Percentiles rank a stretch among this genome's conserved stretches.
Conservation (phyloP, 92 coral and sea anemone species). For the Ricordea florida region DNA sequence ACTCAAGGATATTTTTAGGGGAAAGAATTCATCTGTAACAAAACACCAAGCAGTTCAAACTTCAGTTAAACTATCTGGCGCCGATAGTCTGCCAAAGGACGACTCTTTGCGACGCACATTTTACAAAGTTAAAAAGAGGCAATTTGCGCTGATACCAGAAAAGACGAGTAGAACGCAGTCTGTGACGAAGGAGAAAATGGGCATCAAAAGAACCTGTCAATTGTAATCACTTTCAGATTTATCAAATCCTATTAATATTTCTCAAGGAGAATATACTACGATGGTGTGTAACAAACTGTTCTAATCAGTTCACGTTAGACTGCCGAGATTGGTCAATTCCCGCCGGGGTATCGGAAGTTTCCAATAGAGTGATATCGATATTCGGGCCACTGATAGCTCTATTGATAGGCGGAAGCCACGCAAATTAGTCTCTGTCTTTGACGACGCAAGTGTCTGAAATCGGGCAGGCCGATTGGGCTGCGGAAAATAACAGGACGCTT, state of each 20-base stretch:
- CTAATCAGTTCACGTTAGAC: no score
- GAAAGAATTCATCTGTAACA: conserved; percentile 17
- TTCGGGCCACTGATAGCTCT: conserved; percentile 15
- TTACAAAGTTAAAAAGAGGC: no score
- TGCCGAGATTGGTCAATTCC: conserved; percentile 11
- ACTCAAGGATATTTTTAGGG: neutral
- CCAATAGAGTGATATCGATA: conserved; percentile 20
- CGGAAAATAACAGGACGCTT: neutral
- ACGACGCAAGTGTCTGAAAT: conserved; percentile 27
- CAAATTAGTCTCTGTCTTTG: conserved; percentile 5
- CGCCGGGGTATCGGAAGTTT: conserved; percentile 28
- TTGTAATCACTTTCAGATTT: no score
- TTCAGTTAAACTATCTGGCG: conserved; percentile 1
- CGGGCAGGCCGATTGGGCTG: neutral
- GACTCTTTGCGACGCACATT: no score
- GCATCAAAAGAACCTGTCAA: no score
- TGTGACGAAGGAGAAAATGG: no score
- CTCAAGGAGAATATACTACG: no score
- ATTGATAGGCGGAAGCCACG: conserved; percentile 25
- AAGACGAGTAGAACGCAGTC: no score
- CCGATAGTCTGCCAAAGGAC: conserved; percentile 18
- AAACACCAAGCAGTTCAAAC: neutral
- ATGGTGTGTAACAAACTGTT: no score
- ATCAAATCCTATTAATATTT: no score
- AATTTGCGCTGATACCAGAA: no score